Evolutionary conservation across 2,113 vertebrate species (phyloP).

Genomic region (Paradisaea rubra): DNA sequence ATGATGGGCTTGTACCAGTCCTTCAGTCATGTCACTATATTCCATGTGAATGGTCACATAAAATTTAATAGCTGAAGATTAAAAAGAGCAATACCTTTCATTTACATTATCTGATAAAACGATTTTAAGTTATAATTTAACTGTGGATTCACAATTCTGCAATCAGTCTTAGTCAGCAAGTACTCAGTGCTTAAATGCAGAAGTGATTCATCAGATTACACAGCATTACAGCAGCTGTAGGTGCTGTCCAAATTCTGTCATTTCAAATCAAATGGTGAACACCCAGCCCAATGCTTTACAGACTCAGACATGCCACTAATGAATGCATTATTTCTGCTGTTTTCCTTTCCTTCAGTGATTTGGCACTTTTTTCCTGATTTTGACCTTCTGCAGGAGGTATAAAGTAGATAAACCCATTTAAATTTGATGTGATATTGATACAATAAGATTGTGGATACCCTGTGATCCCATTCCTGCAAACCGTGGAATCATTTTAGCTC

Average conservation of each 20-base stretch:
- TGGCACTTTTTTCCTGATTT: neutral
- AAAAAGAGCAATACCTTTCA: neutral
- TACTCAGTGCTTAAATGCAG: neutral
- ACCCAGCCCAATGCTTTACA: neutral
- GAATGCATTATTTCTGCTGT: neutral
- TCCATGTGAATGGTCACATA: neutral
- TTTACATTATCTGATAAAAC: neutral
- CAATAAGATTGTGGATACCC: neutral
- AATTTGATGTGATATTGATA: neutral
- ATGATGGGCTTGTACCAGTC: neutral
- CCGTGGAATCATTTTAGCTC: neutral
- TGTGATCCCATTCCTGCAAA: neutral
- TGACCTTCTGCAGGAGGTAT: neutral
- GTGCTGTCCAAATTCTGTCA: neutral
- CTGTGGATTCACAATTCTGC: neutral
- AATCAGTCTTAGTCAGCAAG: neutral
- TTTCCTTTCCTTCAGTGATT: neutral
- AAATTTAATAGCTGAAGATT: constrained; percentile 8
- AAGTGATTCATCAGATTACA: neutral
- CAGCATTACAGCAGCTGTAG: neutral
- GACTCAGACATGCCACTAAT: neutral
- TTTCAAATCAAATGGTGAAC: neutral
- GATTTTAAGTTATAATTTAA: neutral
- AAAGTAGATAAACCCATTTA: neutral
- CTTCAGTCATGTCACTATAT: neutral